Evolutionary conservation across 2,797 vertebrate genomes (phyloP).

Genomic region (Buphagus erythrorhynchus): DNA sequence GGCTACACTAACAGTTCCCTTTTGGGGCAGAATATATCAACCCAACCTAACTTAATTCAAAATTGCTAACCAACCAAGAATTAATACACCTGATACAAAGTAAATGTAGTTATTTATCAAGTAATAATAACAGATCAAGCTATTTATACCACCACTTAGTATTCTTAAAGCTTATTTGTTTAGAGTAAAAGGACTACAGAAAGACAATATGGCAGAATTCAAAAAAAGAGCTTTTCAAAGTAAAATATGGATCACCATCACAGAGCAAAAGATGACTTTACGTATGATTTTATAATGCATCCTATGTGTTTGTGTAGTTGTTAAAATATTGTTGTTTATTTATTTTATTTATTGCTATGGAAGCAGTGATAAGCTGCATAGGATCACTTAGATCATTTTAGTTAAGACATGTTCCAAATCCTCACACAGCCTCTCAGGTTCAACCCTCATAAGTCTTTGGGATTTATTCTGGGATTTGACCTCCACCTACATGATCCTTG

Average conservation of each 20-base stretch:
- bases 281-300: not conserved
- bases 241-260: not conserved
- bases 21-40: not conserved
- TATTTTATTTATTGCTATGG: not conserved
- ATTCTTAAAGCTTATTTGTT: not conserved
- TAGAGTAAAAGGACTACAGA: not conserved
- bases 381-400: constrained; percentile 42
- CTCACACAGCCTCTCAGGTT: constrained; percentile 29
- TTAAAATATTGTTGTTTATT: not conserved
- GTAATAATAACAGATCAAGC: not conserved
- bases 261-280: not conserved
- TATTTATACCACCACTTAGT: not conserved
- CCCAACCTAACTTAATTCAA: not conserved
- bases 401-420: constrained; percentile 38
- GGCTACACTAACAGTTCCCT: not conserved
- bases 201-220: not conserved
- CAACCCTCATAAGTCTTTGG: constrained; percentile 10
- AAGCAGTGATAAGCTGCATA: not conserved
- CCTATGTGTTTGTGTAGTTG: not conserved
- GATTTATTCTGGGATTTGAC: constrained; percentile 53
- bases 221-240: not conserved
- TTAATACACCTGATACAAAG: not conserved
- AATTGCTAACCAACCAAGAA: not conserved
- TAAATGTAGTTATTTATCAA: not conserved
- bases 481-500: constrained; percentile 53